A percentile compares a stretch with the other conserved stretches of the same genome.
Conservation (phyloP, 1,140 invertebrate genomes). For the Gonioctena quinquepunctata region DNA sequence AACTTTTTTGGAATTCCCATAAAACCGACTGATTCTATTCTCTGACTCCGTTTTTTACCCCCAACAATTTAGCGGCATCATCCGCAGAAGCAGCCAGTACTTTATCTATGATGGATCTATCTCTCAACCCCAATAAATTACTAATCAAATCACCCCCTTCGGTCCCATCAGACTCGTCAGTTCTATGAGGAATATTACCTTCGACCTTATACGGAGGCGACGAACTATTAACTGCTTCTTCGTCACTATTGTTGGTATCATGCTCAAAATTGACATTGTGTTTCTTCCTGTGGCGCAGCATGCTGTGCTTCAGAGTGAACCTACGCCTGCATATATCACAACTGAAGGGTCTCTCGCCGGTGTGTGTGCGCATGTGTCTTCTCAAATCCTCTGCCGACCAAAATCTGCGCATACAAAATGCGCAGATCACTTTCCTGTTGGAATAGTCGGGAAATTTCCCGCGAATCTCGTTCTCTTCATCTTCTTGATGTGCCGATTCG, state of each 20-base stretch:
- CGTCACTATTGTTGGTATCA: slow-evolving; percentile 44
- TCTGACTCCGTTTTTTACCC: slow-evolving; percentile 67
- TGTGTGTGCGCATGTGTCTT: slow-evolving; percentile 89
- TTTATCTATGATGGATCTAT: slow-evolving; percentile 84
- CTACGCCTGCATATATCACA: slow-evolving; percentile 80
- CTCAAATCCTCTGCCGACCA: slow-evolving; percentile 92
- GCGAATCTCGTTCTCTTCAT: slow-evolving; percentile 61
- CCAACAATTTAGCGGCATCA: slow-evolving; percentile 84
- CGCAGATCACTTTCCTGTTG: slow-evolving; percentile 88
- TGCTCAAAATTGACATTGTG: slow-evolving; percentile 63
- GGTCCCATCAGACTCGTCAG: slow-evolving; percentile 62
- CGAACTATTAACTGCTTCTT: slow-evolving; percentile 27
- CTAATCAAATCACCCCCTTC: slow-evolving; percentile 79
- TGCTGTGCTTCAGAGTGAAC: slow-evolving; percentile 92
- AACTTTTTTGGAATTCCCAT: neutral
- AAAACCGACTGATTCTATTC: slow-evolving; percentile 27
- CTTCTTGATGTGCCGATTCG: slow-evolving; percentile 50
- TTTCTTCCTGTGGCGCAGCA: slow-evolving; percentile 89
- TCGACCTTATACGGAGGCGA: slow-evolving; percentile 14
- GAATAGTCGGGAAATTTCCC: slow-evolving; percentile 84
- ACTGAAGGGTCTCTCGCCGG: slow-evolving; percentile 78
- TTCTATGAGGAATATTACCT: slow-evolving; percentile 32
- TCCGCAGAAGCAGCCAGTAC: slow-evolving; percentile 80
- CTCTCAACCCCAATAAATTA: slow-evolving; percentile 84
- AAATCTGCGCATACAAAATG: slow-evolving; percentile 88